Evolutionary conservation across 2,888 invertebrate species (phyloP), one percentile per base, ranked within the genome.

Genomic region (Scaptomyza flava): DNA sequence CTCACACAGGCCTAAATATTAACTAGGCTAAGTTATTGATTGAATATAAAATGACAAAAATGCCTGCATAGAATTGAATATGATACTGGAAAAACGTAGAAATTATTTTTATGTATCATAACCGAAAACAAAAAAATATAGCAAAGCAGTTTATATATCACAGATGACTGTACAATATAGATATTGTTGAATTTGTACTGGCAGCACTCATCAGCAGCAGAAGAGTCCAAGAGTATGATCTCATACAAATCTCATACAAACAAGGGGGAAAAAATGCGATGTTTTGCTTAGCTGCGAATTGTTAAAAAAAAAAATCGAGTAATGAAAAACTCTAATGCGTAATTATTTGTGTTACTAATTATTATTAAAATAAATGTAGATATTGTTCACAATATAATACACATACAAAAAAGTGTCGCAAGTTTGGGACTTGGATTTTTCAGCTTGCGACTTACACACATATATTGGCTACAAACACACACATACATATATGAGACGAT

Each of bases 301-400:
- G 70, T 71, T 79, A 72, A 38, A 41, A 41, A 38, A 41, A 41
- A 41, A n/a, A 74, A 69, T 6, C 56, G 67, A 63, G 61, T 38
- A 62, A 68, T 58, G 4, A 43, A 62, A 46, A 68, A 62, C 46
- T 68, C 65, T 50, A 80, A 79, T 68, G 62, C 61, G 70, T 76
- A 81, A 74, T 77, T 77, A 74, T 84, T 84, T 80, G 74, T 80
- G 79, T 79, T 82, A 79, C 80, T 84, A 84, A 84, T 82, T 84
- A 84, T 82, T 82, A 82, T 78, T 77, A 66, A 80, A 82, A 79
- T 81, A 78, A 81, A 81, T 80, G 79, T 84, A 81, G 84, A 84
- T 84, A 82, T 84, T 84, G 82, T 81, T 82, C 82, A 81, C 70
- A 67, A 73, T 78, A 65, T 72, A 68, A 75, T 72, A 75, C 75